Conservation (phyloP, 2,113 vertebrate genomes). For the Gymnogyps californianus region DNA sequence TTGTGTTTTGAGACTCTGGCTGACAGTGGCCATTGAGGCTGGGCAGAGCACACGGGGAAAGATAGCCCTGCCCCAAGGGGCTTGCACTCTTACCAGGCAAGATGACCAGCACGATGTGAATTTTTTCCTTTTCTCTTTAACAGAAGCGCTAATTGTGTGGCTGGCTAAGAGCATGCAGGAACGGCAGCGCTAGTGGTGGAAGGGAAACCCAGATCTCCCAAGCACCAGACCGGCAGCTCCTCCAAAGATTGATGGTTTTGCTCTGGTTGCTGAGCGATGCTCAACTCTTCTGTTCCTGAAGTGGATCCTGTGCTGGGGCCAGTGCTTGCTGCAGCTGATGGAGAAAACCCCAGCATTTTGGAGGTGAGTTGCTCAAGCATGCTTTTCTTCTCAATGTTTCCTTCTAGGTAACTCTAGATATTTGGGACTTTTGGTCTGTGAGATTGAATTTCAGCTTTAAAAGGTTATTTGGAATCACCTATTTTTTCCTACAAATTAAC, state of each 20-base stretch:
- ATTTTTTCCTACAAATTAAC: neutral
- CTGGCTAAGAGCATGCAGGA: neutral
- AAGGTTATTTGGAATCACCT: neutral
- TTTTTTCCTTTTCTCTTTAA: neutral
- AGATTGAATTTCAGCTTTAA: neutral
- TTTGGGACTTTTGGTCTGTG: neutral
- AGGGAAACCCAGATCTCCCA: neutral
- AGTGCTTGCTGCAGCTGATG: neutral
- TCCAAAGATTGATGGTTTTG: neutral
- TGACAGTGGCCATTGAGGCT: neutral
- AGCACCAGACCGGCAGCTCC: neutral
- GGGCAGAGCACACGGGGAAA: neutral
- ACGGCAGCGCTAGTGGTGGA: neutral
- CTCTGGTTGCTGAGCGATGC: neutral
- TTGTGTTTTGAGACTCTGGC: neutral
- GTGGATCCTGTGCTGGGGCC: neutral
- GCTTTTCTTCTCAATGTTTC: neutral
- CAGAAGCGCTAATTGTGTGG: neutral
- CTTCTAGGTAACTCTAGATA: neutral
- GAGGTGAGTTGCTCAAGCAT: neutral
- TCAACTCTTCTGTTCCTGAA: neutral
- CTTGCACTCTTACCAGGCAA: neutral
- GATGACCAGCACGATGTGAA: fast-evolving
- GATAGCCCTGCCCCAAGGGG: neutral
- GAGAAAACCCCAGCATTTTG: neutral